These are phyloP conservation scores for Ophion ventricosus DNA, from an alignment of 2,888 invertebrate species.

Conservation along the genomic window DNA sequence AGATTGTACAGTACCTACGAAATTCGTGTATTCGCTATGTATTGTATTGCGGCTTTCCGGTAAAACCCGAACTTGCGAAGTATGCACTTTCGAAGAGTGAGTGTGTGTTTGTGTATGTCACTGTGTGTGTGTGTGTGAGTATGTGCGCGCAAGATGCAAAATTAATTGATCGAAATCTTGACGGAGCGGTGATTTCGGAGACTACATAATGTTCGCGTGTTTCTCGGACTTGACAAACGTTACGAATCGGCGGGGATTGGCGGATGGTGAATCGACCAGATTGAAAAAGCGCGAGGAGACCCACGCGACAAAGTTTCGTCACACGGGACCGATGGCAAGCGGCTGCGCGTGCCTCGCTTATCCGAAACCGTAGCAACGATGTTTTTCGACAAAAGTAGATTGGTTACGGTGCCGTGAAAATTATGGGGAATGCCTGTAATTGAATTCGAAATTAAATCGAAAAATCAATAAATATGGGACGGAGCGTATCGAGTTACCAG, in stretches of 20 bases:
- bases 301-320: not conserved
- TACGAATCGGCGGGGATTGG: not conserved
- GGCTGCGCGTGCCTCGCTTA: not conserved
- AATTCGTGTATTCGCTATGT: not conserved
- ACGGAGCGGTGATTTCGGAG: not conserved
- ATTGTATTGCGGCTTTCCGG: not conserved
- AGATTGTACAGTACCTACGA: not conserved
- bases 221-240: not conserved
- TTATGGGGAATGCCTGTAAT: not conserved
- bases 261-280: not conserved
- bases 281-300: not conserved
- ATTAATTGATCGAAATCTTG: not conserved
- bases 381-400: not conserved
- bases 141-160: not conserved
- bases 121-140: too few species aligned
- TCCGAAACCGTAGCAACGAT: not conserved
- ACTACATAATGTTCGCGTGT: not conserved
- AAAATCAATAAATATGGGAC: conserved; percentile 9
- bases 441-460: conserved; percentile 25
- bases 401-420: not conserved
- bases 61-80: not conserved
- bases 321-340: too few species aligned
- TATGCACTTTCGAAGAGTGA: not conserved
- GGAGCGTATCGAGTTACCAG: conserved; percentile 65
- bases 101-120: too few species aligned